phyloP scores from a whole-genome alignment of 35 echinoderm and acorn worm genomes.

The Stichopus chloronotus region DNA sequence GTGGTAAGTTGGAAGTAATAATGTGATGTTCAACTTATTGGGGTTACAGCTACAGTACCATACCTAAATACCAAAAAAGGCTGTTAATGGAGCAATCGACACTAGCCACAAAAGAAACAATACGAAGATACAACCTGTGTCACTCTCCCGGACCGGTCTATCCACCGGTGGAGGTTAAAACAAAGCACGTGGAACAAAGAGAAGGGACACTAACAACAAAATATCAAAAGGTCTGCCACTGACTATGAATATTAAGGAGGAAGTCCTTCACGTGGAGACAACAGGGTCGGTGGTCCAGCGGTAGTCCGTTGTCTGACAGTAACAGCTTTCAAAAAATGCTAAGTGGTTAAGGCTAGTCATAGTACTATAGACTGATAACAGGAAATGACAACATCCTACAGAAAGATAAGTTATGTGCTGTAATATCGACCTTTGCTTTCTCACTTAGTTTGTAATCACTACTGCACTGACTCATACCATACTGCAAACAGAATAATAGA shows the following conservation, averaged over 20 bases:
- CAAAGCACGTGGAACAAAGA: neutral
- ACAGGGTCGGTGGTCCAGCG: neutral
- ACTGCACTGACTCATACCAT: no score
- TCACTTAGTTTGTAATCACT: neutral
- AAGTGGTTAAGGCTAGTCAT: neutral
- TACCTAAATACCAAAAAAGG: neutral
- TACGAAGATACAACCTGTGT: neutral
- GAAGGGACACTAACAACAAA: neutral
- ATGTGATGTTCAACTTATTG: neutral
- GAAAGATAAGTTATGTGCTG: neutral
- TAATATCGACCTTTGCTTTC: neutral
- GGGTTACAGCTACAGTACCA: neutral
- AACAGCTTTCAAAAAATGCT: neutral
- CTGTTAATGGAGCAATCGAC: neutral
- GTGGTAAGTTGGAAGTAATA: neutral
- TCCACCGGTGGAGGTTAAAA: neutral
- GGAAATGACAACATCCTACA: conserved; percentile 1
- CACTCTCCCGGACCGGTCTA: neutral
- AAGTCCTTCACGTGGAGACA: neutral
- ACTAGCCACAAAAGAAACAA: neutral
- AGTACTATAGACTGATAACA: neutral
- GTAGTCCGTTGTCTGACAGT: neutral
- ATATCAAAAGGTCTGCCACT: neutral
- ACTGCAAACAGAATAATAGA: neutral
- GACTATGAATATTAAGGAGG: neutral